phyloP scores from a whole-genome alignment of 2,113 vertebrate species.

The Sander lucioperca region DNA sequence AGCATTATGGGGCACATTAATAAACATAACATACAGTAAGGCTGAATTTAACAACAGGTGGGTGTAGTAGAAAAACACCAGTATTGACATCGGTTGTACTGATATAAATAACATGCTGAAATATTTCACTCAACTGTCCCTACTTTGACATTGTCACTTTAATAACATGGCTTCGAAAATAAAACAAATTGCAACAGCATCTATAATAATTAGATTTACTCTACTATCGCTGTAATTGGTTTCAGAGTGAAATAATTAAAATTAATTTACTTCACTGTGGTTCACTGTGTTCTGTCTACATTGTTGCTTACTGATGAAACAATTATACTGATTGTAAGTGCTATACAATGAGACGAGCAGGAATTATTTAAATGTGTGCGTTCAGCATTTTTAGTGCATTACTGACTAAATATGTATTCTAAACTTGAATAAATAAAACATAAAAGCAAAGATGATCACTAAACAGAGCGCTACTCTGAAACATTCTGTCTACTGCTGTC shows the following conservation, averaged over 20 bases:
- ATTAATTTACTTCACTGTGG: background rate
- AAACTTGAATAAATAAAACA: background rate
- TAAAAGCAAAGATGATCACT: background rate
- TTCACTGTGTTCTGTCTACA: background rate
- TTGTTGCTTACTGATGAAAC: background rate
- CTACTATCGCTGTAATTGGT: background rate
- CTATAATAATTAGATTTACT: constrained; percentile 8
- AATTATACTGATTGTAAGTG: background rate
- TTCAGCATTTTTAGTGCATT: background rate
- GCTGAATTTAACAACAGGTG: background rate
- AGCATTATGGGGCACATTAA: background rate
- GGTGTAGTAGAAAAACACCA: background rate
- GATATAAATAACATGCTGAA: background rate
- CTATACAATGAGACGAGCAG: background rate
- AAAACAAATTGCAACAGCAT: background rate
- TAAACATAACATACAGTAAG: background rate
- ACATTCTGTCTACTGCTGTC: background rate
- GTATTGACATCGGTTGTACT: background rate
- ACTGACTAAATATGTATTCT: background rate
- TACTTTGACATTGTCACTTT: background rate
- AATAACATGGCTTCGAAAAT: constrained; percentile 9
- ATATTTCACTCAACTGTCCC: constrained; percentile 3
- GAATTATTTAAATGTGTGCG: background rate
- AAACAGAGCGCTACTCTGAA: background rate
- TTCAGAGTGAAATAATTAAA: constrained; percentile 9